Evolutionary conservation across 2,888 invertebrate genomes (phyloP).

Genomic region (Microctonus hyperodae): DNA sequence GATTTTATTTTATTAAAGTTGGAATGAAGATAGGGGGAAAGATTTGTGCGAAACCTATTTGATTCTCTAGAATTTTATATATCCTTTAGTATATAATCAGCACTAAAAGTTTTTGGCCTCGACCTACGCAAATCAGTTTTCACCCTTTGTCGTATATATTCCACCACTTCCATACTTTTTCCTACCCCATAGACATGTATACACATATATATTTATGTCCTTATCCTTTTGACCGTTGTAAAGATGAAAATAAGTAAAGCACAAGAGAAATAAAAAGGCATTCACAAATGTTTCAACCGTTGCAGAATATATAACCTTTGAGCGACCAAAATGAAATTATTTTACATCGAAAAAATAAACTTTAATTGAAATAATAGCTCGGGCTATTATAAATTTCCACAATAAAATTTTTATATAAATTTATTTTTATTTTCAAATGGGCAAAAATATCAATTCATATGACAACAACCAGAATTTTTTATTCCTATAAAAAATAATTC

Average conservation of each 20-base stretch:
- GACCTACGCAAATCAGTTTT: neutral
- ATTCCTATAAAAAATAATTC: neutral
- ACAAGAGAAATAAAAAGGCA: neutral
- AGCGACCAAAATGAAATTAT: neutral
- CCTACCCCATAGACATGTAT: neutral
- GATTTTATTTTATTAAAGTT: neutral
- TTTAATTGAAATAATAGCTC: neutral
- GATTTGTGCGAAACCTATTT: neutral
- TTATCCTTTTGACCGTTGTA: neutral
- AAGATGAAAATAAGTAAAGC: neutral
- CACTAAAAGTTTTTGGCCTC: conserved; percentile 1
- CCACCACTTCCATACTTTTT: neutral
- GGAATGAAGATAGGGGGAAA: neutral
- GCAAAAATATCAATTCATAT: neutral
- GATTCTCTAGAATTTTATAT: neutral
- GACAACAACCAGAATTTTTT: neutral
- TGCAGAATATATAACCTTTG: too few relatives aligned
- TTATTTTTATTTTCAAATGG: neutral
- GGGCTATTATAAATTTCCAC: neutral
- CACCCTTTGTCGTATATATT: neutral
- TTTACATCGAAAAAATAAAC: neutral
- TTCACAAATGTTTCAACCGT: neutral
- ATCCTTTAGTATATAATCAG: neutral
- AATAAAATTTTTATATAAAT: neutral
- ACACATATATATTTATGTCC: neutral